Percentiles rank a stretch among this genome's conserved stretches.
Conservation (phyloP, 2,888 invertebrate genomes). For the Drosophila falleni region DNA sequence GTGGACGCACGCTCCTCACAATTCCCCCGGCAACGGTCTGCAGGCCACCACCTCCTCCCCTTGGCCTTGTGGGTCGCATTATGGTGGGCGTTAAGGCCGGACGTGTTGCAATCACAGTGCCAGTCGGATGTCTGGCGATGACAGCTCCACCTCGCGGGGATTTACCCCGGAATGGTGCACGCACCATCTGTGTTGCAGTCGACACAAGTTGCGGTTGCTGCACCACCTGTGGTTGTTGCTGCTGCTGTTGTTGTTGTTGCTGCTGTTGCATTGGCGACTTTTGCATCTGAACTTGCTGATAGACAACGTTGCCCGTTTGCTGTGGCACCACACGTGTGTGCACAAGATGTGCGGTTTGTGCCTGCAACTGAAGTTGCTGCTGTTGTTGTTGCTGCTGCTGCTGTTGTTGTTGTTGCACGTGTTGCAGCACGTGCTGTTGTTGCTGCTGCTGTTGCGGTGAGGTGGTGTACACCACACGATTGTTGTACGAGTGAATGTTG, state of each 20-base stretch:
- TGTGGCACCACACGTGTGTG: constrained; percentile 78
- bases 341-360: constrained; percentile 77
- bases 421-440: constrained; percentile 60
- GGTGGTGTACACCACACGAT: constrained; percentile 78
- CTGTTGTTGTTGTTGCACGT: constrained; percentile 64
- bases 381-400: constrained; percentile 69
- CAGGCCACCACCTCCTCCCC: constrained; percentile 62
- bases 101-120: constrained; percentile 60
- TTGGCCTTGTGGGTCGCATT: constrained; percentile 64
- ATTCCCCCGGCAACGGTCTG: constrained; percentile 32
- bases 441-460: constrained; percentile 62
- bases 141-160: constrained; percentile 55
- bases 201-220: constrained; percentile 68
- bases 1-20: constrained; percentile 60
- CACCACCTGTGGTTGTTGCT: constrained; percentile 36
- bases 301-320: constrained; percentile 72
- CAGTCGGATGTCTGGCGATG: constrained; percentile 54
- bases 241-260: constrained; percentile 36
- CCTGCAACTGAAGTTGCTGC: constrained; percentile 72
- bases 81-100: constrained; percentile 61
- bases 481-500: constrained; percentile 75
- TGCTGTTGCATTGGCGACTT: constrained; percentile 56
- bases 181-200: constrained; percentile 58
- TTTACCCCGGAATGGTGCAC: constrained; percentile 62
- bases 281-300: constrained; percentile 81